phyloP scores from a whole-genome alignment of 2,797 vertebrate genomes.

The Bucorvus abyssinicus region DNA sequence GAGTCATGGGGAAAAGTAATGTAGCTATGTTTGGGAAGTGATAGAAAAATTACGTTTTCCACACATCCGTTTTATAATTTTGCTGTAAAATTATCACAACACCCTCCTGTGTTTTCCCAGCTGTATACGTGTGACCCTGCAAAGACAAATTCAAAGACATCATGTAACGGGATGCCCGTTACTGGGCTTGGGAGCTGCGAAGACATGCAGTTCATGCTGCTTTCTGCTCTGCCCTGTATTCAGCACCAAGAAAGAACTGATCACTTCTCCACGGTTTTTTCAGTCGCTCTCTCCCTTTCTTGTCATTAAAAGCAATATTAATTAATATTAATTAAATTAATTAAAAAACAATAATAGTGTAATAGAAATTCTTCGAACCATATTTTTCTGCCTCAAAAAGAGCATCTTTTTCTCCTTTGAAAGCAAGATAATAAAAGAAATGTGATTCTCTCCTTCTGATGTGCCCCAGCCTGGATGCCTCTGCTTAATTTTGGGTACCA shows the following conservation, averaged over 20 bases:
- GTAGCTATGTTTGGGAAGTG: background rate
- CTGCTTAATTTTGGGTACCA: background rate
- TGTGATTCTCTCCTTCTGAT: background rate
- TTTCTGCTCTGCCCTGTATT: background rate
- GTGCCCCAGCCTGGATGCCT: background rate
- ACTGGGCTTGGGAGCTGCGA: background rate
- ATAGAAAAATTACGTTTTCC: background rate
- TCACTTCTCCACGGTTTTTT: background rate
- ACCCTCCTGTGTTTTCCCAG: background rate
- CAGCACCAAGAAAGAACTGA: background rate
- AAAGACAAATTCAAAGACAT: slow-evolving; percentile 13
- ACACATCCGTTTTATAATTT: background rate
- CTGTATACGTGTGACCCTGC: slow-evolving; percentile 5
- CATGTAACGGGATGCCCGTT: background rate
- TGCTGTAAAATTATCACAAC: background rate
- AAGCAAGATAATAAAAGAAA: background rate
- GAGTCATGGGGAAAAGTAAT: background rate
- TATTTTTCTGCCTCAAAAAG: background rate
- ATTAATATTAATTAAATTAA: too few species aligned
- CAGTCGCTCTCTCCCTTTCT: background rate
- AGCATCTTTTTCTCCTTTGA: background rate
- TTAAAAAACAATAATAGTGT: too few species aligned
- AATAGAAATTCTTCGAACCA: background rate
- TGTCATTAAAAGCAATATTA: background rate
- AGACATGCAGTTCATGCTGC: background rate